A percentile compares a stretch with the other conserved stretches of the same genome.
Conservation (phyloP, 2,888 invertebrate species). For the Acanthococcus lagerstroemiae region DNA sequence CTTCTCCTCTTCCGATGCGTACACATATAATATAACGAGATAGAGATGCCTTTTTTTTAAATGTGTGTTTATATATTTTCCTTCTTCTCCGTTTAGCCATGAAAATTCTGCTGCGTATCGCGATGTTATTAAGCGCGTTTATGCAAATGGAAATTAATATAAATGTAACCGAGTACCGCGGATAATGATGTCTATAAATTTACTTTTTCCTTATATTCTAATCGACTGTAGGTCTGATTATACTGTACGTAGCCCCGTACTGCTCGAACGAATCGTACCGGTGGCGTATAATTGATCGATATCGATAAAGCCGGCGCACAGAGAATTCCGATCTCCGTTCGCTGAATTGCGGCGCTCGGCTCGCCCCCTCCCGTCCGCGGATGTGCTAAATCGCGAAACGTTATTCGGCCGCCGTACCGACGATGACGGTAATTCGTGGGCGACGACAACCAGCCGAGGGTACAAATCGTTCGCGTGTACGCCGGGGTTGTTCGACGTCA, state of each 20-base stretch:
- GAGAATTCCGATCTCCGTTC: background rate
- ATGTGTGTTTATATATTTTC: background rate
- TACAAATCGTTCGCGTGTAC: no score
- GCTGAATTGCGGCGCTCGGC: no score
- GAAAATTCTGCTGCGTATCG: conserved; percentile 21
- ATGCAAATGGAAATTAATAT: conserved; percentile 30
- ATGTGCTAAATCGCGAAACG: no score
- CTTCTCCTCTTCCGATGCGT: conserved; percentile 10
- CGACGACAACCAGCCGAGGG: no score
- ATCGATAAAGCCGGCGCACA: background rate
- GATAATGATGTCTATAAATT: conserved; percentile 31
- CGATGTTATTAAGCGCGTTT: conserved; percentile 29
- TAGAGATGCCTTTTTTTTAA: background rate
- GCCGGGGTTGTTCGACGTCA: no score
- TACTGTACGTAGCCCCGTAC: conserved; percentile 17
- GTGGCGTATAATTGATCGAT: conserved; percentile 1
- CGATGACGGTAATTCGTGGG: no score
- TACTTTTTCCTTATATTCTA: conserved; percentile 18
- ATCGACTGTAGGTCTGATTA: conserved; percentile 22
- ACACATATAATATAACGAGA: conserved; percentile 12
- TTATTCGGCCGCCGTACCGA: no score
- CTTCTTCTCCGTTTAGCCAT: conserved; percentile 16
- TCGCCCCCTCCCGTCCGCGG: no score
- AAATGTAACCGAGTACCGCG: conserved; percentile 29
- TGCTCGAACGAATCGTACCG: background rate